Conservation (phyloP, 1,140 invertebrate species). For the Microplitis demolitor region DNA sequence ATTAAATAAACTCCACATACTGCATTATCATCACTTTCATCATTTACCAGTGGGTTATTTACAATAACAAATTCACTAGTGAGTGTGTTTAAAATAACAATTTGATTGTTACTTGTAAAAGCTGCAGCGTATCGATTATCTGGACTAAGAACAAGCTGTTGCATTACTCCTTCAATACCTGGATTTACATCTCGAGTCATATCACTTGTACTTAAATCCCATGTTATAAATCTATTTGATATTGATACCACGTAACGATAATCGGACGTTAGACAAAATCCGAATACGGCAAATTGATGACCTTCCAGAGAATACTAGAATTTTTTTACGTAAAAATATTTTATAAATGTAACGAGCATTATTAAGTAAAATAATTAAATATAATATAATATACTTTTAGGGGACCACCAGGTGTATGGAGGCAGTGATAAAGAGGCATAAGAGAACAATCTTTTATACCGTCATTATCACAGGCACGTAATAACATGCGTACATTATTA, state of each 20-base stretch:
- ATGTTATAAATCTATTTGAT: conserved; percentile 96
- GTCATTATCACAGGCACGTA: conserved; percentile 87
- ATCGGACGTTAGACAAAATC: conserved; percentile 89
- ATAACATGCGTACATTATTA: conserved; percentile 81
- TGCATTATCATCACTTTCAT: conserved; percentile 53
- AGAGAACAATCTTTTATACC: conserved; percentile 88
- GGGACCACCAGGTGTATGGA: conserved; percentile 96
- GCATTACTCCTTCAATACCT: conserved; percentile 93
- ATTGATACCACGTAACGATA: conserved; percentile 94
- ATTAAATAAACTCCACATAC: conserved; percentile 75
- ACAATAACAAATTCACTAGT: conserved; percentile 87
- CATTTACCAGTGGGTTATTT: conserved; percentile 79
- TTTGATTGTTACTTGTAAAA: conserved; percentile 95
- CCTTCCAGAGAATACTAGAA: conserved; percentile 93
- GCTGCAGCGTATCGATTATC: conserved; percentile 97
- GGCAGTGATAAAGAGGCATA: conserved; percentile 90
- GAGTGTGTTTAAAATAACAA: conserved; percentile 85
- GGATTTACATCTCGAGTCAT: conserved; percentile 89
- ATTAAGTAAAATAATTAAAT: no score
- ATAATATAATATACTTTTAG: conserved; percentile 74
- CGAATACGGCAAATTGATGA: conserved; percentile 97
- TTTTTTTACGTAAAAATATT: background rate
- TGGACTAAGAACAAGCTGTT: conserved; percentile 89
- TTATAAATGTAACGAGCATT: background rate
- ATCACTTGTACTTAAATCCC: conserved; percentile 94